Percentiles rank a stretch among this genome's conserved stretches.
Conservation (phyloP, 2,113 vertebrate species). For the Grammomys dolichurus region DNA sequence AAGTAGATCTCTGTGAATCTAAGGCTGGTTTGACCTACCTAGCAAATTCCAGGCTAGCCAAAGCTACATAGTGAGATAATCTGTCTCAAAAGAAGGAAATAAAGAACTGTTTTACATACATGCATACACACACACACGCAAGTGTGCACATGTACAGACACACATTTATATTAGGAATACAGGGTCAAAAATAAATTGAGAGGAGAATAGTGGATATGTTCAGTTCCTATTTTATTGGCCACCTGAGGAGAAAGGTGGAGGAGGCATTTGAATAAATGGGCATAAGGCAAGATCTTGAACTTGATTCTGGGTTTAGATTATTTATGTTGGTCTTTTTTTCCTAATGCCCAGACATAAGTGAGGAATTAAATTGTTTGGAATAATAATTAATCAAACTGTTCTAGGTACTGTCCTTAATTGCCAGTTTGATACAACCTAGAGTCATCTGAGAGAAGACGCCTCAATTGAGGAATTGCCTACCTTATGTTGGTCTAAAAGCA, state of each 20-base stretch:
- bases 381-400: slow-evolving; percentile 20
- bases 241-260: not conserved
- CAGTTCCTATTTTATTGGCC: not conserved
- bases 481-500: too few relatives aligned
- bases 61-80: not conserved
- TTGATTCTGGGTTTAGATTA: slow-evolving; percentile 16
- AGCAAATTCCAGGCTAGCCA: not conserved
- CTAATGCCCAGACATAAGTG: not conserved
- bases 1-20: not conserved
- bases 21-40: not conserved
- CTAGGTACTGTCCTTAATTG: not conserved
- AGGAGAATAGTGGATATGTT: not conserved
- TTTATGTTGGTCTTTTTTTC: not conserved
- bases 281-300: not conserved
- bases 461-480: not conserved
- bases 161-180: not conserved
- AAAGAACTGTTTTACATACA: not conserved
- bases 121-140: not conserved
- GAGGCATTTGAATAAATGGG: not conserved
- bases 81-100: not conserved
- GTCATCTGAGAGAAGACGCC: not conserved
- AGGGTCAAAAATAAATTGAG: slow-evolving; percentile 3
- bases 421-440: not conserved
- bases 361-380: not conserved
- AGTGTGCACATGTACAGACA: not conserved